These are phyloP conservation scores for Caenorhabditis sp. DNA, from an alignment of 2,888 invertebrate genomes.

Conservation along the genomic window DNA sequence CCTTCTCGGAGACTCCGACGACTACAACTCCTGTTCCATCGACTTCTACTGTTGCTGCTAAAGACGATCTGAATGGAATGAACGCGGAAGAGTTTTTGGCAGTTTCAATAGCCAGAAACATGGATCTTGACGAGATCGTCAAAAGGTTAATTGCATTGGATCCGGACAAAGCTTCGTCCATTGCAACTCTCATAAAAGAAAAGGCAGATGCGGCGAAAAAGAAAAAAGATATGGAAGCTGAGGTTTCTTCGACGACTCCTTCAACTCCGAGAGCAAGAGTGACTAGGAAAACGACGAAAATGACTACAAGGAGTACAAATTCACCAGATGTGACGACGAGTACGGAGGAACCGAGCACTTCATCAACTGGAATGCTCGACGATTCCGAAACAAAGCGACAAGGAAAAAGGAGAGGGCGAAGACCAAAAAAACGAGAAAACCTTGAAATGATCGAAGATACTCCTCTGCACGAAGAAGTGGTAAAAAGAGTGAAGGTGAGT, in stretches of 20 bases:
- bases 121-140: slow-evolving; percentile 56
- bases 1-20: background rate
- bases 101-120: slow-evolving; percentile 42
- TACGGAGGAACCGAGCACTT: slow-evolving; percentile 33
- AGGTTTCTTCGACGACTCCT: slow-evolving; percentile 40
- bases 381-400: no score
- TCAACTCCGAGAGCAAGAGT: slow-evolving; percentile 20
- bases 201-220: slow-evolving; percentile 11
- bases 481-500: background rate
- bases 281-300: slow-evolving; percentile 10
- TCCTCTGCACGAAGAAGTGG: background rate
- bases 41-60: no score
- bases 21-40: slow-evolving; percentile 15
- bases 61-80: background rate
- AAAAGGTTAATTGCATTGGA: slow-evolving; percentile 48
- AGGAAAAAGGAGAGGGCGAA: no score
- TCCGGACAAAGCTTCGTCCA: slow-evolving; percentile 40
- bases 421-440: slow-evolving; percentile 15
- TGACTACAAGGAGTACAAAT: slow-evolving; percentile 15
- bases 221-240: slow-evolving; percentile 35
- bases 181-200: slow-evolving; percentile 51
- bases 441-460: background rate
- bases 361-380: background rate
- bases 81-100: slow-evolving; percentile 14
- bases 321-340: slow-evolving; percentile 47